These are phyloP conservation scores for Apamea anceps DNA, from an alignment of 2,888 invertebrate genomes.

Conservation along the genomic window DNA sequence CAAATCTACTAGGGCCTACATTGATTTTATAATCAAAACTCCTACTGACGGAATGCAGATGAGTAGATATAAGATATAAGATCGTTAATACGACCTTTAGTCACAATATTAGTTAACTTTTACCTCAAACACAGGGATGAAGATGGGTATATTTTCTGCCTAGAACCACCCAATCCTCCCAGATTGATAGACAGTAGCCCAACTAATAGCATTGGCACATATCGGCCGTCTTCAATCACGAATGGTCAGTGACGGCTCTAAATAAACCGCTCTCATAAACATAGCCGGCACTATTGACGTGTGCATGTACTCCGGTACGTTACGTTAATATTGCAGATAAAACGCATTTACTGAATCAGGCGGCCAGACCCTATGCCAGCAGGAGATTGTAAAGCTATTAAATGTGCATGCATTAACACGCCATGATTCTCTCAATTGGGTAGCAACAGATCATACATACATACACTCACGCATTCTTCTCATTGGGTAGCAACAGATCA, in stretches of 20 bases:
- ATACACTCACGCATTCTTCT: neutral
- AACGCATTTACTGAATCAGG: conserved; percentile 31
- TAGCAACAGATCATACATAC: neutral
- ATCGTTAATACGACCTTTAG: too few relatives aligned
- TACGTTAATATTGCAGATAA: conserved; percentile 39
- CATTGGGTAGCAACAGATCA: neutral
- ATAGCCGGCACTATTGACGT: conserved; percentile 38
- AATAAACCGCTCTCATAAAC: conserved; percentile 50
- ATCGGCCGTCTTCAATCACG: conserved; percentile 23
- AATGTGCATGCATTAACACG: neutral
- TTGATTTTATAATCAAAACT: neutral
- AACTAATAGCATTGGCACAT: conserved; percentile 43
- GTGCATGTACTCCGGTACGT: conserved; percentile 13
- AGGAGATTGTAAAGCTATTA: conserved; percentile 13
- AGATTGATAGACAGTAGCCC: conserved; percentile 4
- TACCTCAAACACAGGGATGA: neutral
- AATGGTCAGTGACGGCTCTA: conserved; percentile 50
- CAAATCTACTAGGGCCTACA: neutral
- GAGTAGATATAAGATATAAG: neutral
- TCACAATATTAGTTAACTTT: neutral
- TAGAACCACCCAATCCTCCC: neutral
- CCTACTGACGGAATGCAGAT: neutral
- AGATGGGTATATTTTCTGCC: neutral
- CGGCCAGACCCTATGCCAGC: conserved; percentile 26
- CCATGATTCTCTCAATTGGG: neutral